phyloP scores from a whole-genome alignment of 2,888 invertebrate genomes.

The Octonoba sinensis region DNA sequence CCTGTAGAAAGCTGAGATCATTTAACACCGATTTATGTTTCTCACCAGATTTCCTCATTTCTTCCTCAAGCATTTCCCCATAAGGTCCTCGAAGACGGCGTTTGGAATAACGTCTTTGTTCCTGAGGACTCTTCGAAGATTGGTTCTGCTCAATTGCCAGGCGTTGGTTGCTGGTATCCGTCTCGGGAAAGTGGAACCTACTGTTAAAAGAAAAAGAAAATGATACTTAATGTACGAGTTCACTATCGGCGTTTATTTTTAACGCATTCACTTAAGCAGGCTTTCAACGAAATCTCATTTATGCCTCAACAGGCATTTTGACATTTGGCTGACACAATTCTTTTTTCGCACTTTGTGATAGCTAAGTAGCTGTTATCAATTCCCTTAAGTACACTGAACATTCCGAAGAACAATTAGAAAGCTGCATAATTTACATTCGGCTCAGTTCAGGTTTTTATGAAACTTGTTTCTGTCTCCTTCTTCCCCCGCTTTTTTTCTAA shows the following conservation, averaged over 20 bases:
- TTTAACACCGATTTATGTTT: constrained; percentile 38
- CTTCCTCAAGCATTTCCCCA: constrained; percentile 66
- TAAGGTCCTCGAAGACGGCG: constrained; percentile 65
- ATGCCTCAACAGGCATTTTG: too few relatives aligned
- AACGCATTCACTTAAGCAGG: not conserved
- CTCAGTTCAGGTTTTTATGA: too few relatives aligned
- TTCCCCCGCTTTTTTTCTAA: too few relatives aligned
- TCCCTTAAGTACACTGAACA: too few relatives aligned
- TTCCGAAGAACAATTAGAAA: too few relatives aligned
- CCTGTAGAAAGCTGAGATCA: constrained; percentile 56
- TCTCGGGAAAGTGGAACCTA: constrained; percentile 41
- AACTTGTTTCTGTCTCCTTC: too few relatives aligned
- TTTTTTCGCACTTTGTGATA: too few relatives aligned
- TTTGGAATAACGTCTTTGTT: constrained; percentile 64
- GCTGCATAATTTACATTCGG: too few relatives aligned
- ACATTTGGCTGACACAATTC: too few relatives aligned
- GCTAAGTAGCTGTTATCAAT: too few relatives aligned
- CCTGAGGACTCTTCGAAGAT: constrained; percentile 59
- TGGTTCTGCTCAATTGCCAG: constrained; percentile 26
- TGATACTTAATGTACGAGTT: not conserved
- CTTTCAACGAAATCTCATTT: not conserved
- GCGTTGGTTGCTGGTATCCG: constrained; percentile 29
- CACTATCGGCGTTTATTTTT: too few relatives aligned
- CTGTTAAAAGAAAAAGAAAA: constrained; percentile 16
- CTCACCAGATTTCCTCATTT: constrained; percentile 65